Conservation (phyloP, 2,797 vertebrate genomes). For the Arrhamphus sclerolepis region DNA sequence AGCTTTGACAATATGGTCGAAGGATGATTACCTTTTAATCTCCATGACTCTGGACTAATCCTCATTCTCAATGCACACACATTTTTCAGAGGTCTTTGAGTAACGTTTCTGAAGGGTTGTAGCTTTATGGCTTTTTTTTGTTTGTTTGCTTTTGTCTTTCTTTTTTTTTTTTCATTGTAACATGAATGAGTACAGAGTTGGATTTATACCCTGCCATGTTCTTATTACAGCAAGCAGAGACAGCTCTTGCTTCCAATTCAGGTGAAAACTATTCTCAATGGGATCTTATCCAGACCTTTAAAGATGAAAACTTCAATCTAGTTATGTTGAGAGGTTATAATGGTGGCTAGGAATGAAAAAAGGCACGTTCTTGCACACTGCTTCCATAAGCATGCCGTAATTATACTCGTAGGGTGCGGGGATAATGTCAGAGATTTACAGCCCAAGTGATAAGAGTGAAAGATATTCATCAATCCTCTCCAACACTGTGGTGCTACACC, state of each 20-base stretch:
- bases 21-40: constrained; percentile 67
- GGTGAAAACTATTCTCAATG: constrained; percentile 22
- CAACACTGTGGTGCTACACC: constrained; percentile 49
- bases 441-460: constrained; percentile 63
- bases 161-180: constrained; percentile 36
- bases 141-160: constrained; percentile 34
- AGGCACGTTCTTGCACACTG: constrained; percentile 65
- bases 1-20: constrained; percentile 48
- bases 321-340: constrained; percentile 45
- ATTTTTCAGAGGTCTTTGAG: constrained; percentile 54
- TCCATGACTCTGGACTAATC: constrained; percentile 59
- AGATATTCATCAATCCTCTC: constrained; percentile 74
- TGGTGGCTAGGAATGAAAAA: constrained; percentile 61
- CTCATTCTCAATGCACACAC: constrained; percentile 34
- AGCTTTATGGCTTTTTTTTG: constrained; percentile 54
- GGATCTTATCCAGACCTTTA: constrained; percentile 12
- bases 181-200: constrained; percentile 56
- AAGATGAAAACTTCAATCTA: constrained; percentile 52
- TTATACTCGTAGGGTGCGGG: constrained; percentile 71
- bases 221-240: constrained; percentile 46
- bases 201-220: constrained; percentile 70
- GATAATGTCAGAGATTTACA: constrained; percentile 81
- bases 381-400: constrained; percentile 78
- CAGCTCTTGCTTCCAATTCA: constrained; percentile 9
- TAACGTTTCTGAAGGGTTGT: constrained; percentile 50